These are phyloP conservation scores for Mionectes olivaceus DNA, from an alignment of 2,797 vertebrate species.

Conservation along the genomic window DNA sequence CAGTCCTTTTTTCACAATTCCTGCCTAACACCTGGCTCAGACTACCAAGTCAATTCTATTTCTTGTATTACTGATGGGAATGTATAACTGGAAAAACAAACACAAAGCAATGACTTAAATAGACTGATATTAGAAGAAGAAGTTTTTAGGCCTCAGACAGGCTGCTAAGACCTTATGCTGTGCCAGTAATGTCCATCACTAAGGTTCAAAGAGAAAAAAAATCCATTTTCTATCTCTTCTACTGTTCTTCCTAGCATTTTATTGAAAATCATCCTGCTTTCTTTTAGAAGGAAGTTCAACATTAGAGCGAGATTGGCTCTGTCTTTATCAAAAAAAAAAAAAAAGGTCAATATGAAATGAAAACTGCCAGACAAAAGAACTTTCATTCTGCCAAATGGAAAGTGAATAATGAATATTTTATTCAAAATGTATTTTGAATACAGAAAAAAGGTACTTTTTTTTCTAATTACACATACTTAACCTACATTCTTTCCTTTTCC, in stretches of 20 bases:
- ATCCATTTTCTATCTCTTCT: neutral
- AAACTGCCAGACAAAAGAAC: neutral
- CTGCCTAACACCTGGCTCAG: neutral
- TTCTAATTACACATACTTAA: neutral
- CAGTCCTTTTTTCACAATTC: constrained; percentile 12
- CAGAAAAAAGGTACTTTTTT: neutral
- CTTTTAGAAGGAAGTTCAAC: neutral
- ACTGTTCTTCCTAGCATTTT: neutral
- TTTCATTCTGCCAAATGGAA: neutral
- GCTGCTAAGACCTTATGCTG: neutral
- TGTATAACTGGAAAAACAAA: constrained; percentile 25
- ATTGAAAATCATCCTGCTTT: neutral
- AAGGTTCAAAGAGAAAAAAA: neutral
- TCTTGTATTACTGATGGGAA: constrained; percentile 10
- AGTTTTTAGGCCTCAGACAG: neutral
- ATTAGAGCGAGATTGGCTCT: neutral
- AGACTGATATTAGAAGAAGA: constrained; percentile 1
- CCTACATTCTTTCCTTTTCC: neutral
- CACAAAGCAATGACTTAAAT: constrained; percentile 22
- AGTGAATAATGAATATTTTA: neutral
- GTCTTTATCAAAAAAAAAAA: neutral
- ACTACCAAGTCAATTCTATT: neutral
- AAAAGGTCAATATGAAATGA: neutral
- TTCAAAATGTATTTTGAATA: neutral
- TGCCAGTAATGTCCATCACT: neutral